Percentiles rank a stretch among this genome's conserved stretches.
phyloP scores from a whole-genome alignment of 2,113 vertebrate species.

The Halichoeres trimaculatus region DNA sequence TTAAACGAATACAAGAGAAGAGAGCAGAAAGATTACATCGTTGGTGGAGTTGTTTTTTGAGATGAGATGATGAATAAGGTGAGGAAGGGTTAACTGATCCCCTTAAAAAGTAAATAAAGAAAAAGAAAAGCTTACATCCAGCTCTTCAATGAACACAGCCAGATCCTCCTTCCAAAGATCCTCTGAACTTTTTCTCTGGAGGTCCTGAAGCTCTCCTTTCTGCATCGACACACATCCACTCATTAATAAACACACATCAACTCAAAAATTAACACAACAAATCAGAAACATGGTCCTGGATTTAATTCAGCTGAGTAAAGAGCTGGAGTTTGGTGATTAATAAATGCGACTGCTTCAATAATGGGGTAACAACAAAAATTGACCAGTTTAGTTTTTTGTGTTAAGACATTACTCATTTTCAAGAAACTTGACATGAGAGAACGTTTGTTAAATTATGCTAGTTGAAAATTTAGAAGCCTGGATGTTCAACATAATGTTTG shows the following conservation, averaged over 20 bases:
- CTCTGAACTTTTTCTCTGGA: constrained; percentile 89
- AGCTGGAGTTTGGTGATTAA: neutral
- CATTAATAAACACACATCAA: neutral
- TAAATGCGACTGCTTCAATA: no score
- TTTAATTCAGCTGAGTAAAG: neutral
- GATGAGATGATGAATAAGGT: no score
- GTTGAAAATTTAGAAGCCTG: neutral
- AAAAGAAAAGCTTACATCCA: constrained; percentile 87
- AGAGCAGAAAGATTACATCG: no score
- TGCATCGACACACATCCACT: constrained; percentile 68
- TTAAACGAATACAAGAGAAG: no score
- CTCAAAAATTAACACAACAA: neutral
- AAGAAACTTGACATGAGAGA: no score
- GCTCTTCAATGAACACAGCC: constrained; percentile 93
- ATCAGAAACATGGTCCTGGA: neutral
- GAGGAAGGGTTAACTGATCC: no score
- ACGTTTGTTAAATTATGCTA: neutral
- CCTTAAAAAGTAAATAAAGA: no score
- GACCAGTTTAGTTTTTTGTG: no score
- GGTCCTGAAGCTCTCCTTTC: constrained; percentile 90
- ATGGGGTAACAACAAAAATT: no score
- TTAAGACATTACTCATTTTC: no score
- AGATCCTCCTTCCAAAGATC: constrained; percentile 98
- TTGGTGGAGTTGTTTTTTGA: no score
- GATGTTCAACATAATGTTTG: no score